These are phyloP conservation scores for Charina bottae DNA, from an alignment of 2,113 vertebrate genomes.

Conservation along the genomic window DNA sequence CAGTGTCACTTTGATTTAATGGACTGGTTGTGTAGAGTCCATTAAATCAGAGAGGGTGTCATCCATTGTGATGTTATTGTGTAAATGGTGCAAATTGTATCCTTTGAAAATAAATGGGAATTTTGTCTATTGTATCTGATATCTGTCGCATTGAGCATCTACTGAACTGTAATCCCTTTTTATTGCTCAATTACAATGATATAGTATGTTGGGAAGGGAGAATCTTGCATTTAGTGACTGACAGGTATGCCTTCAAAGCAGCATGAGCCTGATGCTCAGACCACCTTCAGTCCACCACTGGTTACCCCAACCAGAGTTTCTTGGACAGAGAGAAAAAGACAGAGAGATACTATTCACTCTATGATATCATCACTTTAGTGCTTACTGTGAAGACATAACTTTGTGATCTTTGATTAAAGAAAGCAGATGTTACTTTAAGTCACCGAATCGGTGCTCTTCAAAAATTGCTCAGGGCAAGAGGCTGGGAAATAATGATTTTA, in stretches of 20 bases:
- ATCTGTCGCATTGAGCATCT: not conserved
- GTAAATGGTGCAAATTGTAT: not conserved
- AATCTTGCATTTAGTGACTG: not conserved
- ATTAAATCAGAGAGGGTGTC: not conserved
- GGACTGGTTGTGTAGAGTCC: not conserved
- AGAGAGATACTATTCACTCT: not conserved
- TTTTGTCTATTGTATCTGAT: not conserved
- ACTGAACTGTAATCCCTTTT: not conserved
- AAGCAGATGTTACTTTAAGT: not conserved
- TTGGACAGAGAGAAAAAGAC: not conserved
- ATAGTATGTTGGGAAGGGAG: not conserved
- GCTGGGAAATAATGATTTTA: constrained; percentile 55
- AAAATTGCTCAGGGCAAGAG: not conserved
- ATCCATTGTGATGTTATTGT: not conserved
- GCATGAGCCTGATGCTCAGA: not conserved
- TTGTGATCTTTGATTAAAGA: not conserved
- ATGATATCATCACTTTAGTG: not conserved
- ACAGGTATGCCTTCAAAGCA: not conserved
- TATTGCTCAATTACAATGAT: not conserved
- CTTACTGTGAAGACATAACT: not conserved
- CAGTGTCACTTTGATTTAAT: not conserved
- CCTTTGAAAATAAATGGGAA: not conserved
- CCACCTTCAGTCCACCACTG: not conserved
- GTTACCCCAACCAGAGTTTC: not conserved
- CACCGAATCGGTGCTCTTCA: not conserved